A percentile compares a stretch with the other conserved stretches of the same genome.
phyloP scores from a whole-genome alignment of 1,140 invertebrate genomes.

The Cheumatopsyche charites region DNA sequence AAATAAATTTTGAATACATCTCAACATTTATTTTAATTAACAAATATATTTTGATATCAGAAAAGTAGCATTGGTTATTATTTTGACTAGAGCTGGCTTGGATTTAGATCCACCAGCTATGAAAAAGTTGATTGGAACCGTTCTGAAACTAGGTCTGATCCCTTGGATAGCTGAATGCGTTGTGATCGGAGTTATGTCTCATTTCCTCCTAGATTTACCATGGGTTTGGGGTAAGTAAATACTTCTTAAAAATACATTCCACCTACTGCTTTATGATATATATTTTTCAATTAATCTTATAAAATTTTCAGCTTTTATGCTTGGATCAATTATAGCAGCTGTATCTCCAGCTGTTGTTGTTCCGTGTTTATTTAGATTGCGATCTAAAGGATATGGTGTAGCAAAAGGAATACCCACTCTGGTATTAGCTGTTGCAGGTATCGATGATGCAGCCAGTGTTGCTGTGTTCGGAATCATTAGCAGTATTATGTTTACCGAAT shows the following conservation, averaged over 20 bases:
- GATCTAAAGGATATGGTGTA: conserved; percentile 86
- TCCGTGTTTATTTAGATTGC: conserved; percentile 84
- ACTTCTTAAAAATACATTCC: neutral
- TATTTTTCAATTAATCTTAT: neutral
- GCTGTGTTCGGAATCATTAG: conserved; percentile 88
- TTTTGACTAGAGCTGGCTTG: conserved; percentile 89
- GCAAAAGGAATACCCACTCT: conserved; percentile 95
- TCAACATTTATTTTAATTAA: neutral
- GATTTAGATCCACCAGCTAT: conserved; percentile 87
- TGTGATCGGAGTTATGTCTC: conserved; percentile 70
- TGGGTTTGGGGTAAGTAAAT: conserved; percentile 77
- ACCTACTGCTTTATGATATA: neutral
- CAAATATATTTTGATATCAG: conserved; percentile 55
- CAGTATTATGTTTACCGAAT: conserved; percentile 81
- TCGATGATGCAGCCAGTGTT: conserved; percentile 87
- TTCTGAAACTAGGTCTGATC: conserved; percentile 81
- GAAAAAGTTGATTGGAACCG: conserved; percentile 76
- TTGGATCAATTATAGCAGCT: conserved; percentile 88
- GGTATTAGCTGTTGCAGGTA: conserved; percentile 88
- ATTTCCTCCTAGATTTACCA: conserved; percentile 80
- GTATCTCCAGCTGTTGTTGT: conserved; percentile 97
- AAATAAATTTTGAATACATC: neutral
- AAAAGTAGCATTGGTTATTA: conserved; percentile 89
- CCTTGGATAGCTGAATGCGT: conserved; percentile 85
- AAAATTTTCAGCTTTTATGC: conserved; percentile 66